A percentile compares a stretch with the other conserved stretches of the same genome.
Evolutionary conservation across 2,888 invertebrate genomes (phyloP).

Genomic region (Aphodius sticticus): DNA sequence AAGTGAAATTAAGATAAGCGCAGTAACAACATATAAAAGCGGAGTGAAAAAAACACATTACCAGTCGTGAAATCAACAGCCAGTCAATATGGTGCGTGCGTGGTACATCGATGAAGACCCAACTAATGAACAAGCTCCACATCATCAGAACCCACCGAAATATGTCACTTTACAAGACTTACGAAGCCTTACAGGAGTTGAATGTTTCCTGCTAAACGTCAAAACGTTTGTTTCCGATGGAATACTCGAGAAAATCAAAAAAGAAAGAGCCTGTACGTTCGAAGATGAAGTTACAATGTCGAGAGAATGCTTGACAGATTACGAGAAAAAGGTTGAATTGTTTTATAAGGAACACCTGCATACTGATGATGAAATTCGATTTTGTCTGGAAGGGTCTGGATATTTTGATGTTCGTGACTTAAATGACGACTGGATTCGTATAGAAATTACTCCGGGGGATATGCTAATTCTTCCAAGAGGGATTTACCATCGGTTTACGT

Average conservation of each 20-base stretch:
- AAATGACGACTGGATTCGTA: conserved; percentile 90
- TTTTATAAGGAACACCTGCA: conserved; percentile 96
- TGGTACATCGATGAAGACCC: conserved; percentile 83
- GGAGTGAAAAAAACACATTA: not conserved
- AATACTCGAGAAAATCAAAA: conserved; percentile 72
- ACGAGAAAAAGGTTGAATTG: conserved; percentile 84
- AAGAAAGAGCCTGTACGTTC: conserved; percentile 81
- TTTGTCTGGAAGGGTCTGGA: conserved; percentile 87
- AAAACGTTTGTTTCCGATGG: conserved; percentile 71
- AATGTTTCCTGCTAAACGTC: conserved; percentile 84
- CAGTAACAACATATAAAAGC: not conserved
- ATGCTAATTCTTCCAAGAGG: conserved; percentile 93
- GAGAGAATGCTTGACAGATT: conserved; percentile 80
- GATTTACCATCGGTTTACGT: conserved; percentile 95
- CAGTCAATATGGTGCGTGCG: conserved; percentile 77
- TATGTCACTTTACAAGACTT: conserved; percentile 74
- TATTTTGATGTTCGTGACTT: conserved; percentile 94
- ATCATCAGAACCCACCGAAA: conserved; percentile 80
- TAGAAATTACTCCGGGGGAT: conserved; percentile 85
- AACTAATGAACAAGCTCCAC: conserved; percentile 83
- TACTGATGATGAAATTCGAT: conserved; percentile 95
- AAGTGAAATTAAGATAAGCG: too few species aligned
- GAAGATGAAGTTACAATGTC: conserved; percentile 88
- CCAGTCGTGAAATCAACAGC: not conserved
- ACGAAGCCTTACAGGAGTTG: conserved; percentile 79